A percentile compares a stretch with the other conserved stretches of the same genome.
These are phyloP conservation scores for Microcebus jonahi DNA, from an alignment of 2,113 vertebrate genomes.

Conservation along the genomic window DNA sequence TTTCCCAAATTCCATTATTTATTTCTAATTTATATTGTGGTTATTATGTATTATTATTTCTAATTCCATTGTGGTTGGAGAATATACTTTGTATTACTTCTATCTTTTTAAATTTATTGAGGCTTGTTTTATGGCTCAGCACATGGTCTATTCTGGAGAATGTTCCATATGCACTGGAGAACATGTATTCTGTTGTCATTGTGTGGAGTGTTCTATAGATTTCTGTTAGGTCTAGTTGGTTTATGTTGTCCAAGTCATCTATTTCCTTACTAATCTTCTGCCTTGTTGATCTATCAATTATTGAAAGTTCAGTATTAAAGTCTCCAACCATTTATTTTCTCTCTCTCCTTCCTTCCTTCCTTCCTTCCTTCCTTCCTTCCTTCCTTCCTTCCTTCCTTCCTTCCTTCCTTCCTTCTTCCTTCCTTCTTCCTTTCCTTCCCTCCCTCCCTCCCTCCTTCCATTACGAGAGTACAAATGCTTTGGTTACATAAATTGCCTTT, in stretches of 20 bases:
- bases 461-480: too few species aligned
- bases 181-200: not conserved
- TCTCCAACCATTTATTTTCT: not conserved
- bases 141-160: not conserved
- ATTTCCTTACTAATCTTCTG: not conserved
- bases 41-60: not conserved
- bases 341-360: too few species aligned
- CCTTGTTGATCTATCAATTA: not conserved
- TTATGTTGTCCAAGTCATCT: not conserved
- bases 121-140: not conserved
- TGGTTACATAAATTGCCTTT: too few species aligned
- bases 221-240: not conserved
- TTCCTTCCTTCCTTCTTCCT: too few species aligned
- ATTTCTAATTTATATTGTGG: not conserved
- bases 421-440: accelerated
- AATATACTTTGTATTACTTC: not conserved
- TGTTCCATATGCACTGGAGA: not conserved
- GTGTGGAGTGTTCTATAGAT: not conserved
- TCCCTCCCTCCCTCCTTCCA: too few species aligned
- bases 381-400: too few species aligned
- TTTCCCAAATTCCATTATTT: not conserved
- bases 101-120: not conserved
- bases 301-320: too few species aligned
- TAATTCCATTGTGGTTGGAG: not conserved
- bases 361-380: too few species aligned